Evolutionary conservation across 2,888 invertebrate species (phyloP), one percentile per base, ranked within the genome.

Genomic region (Mythimna albipuncta): DNA sequence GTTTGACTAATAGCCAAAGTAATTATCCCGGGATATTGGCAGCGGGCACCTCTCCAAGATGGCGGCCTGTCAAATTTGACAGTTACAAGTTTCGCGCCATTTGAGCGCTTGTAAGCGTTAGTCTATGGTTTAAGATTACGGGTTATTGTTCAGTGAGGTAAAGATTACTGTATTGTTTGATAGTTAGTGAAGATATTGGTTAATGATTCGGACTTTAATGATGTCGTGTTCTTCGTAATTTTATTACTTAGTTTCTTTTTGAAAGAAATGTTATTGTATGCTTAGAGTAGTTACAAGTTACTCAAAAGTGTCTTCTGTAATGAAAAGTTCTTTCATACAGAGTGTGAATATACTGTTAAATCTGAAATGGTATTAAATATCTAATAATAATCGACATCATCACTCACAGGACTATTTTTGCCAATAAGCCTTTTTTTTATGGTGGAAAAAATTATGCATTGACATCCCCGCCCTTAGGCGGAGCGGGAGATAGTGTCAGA

Each of bases 1-100:
- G 81, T 91, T 93, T 95, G 94, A 95, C 94, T 94, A 94, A 95
- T 95, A 89, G 92, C 87, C 82, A 59, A 75, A 91, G 95, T 93
- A 95, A 95, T 95, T 95, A 95, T 92, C 91, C 81, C 85, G 85
- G 87, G 87, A 88, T 93, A 91, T 92, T 92, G 92, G 91, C 91
- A 91, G 90, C 89, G 89, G 87, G 86, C 87, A 86, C 78, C 80
- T 64, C 47, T 81, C 84, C 93, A 95, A 95, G 92, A 94, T 94
- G 95, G 94, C 94, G 76, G 89, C 85, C 91, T 93, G 94, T 94
- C 95, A 94, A 85, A 89, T 91, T 92, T 95, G 95, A 95, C 95
- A 92, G 90, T 90, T 93, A 90, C 90, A 89, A 93, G 92, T 90
- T 91, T 91, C 89, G 88, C 90, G 91, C 92, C 89, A 90, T 90